phyloP scores from a whole-genome alignment of 2,797 vertebrate genomes.

The Zalophus californianus region DNA sequence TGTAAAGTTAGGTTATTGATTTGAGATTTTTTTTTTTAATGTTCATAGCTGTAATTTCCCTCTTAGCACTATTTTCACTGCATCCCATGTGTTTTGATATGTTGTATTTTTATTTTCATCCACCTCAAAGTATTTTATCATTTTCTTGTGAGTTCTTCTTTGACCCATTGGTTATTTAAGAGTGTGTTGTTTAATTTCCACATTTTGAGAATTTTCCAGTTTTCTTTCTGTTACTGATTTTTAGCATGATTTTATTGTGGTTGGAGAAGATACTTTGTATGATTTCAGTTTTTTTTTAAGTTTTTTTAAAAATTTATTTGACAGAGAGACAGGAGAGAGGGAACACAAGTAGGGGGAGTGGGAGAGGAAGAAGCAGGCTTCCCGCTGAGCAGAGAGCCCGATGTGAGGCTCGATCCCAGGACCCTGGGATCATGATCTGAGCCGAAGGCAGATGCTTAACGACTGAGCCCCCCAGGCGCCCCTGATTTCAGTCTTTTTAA shows the following conservation, averaged over 20 bases:
- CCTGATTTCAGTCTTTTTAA: background rate
- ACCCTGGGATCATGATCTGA: no score
- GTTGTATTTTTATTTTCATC: background rate
- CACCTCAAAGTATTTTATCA: background rate
- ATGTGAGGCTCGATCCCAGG: no score
- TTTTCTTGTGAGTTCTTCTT: background rate
- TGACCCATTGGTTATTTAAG: background rate
- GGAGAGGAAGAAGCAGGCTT: no score
- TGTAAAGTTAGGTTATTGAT: background rate
- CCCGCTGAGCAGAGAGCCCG: no score
- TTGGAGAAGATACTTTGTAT: background rate
- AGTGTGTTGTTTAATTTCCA: background rate
- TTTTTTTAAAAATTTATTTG: no score
- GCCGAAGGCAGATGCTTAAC: no score
- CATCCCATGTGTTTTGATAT: background rate
- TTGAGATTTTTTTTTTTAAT: conserved; percentile 41
- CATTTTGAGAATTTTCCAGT: conserved; percentile 6
- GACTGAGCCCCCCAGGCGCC: no score
- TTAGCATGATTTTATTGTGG: background rate
- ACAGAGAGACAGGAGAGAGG: no score
- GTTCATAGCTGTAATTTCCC: background rate
- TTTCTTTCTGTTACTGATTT: background rate
- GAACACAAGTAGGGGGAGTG: no score
- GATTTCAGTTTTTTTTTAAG: background rate
- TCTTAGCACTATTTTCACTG: background rate